Percentiles rank a stretch among this genome's conserved stretches.
These are phyloP conservation scores for Climacteris rufus DNA, from an alignment of 2,113 vertebrate genomes.

Conservation along the genomic window DNA sequence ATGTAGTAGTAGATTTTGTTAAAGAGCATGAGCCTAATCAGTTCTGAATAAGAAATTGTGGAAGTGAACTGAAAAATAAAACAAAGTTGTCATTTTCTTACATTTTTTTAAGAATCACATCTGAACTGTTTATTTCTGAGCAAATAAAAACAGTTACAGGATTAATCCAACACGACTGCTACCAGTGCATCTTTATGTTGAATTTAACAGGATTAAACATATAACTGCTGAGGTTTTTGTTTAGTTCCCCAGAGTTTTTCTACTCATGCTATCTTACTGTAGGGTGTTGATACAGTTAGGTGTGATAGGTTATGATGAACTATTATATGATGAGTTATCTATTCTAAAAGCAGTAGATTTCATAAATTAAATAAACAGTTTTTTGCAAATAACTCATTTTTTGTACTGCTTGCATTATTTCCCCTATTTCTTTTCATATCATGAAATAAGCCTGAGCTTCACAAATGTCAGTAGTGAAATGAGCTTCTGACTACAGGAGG, in stretches of 20 bases:
- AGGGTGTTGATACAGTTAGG: neutral
- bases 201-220: neutral
- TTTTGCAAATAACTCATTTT: neutral
- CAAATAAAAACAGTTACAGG: neutral
- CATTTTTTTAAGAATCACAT: neutral
- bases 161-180: neutral
- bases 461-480: neutral
- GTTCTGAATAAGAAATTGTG: neutral
- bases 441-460: neutral
- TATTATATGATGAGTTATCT: neutral
- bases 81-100: rapidly evolving
- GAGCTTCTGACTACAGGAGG: neutral
- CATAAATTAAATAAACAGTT: neutral
- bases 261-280: neutral
- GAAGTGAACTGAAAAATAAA: neutral
- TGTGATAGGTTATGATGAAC: neutral
- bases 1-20: neutral
- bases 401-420: neutral
- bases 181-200: neutral
- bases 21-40: neutral
- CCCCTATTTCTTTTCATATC: neutral
- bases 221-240: neutral
- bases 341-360: neutral
- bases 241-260: neutral
- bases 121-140: neutral